Base-by-base conservation (phyloP, 2,888 invertebrate species). In the Pardosa pseudoannulata region DNA sequence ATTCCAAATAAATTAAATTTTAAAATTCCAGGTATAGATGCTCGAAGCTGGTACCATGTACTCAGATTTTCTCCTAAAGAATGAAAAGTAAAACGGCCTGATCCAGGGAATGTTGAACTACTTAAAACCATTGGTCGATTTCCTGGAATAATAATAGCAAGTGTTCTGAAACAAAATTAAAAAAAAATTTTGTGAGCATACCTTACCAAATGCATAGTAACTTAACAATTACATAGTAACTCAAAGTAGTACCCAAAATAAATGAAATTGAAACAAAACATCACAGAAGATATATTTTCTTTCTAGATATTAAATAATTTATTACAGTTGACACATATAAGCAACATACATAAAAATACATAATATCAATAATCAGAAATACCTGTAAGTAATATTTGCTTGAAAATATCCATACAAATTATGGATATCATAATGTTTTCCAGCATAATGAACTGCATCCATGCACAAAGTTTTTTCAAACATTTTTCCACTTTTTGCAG, bases 61-160 rank as follows among this genome's bases (percentile, higher is more conserved):
- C 96, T 96, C 89, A 91, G 92, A 88, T 96, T 94, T 92, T 97
- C 97, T 0, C 96, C 97, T 89, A 95, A 94, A 96, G 96, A 96
- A 91, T 96, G 96, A 0, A 96, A 96, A 1, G 95, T 93, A 91
- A 94, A 95, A 89, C 93, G 93, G 0, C 96, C 96, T 64, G 94
- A 93, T 0, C 96, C 96, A 41, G 95, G 93, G 92, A 95, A 96
- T 1, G 95, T 94, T 0, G 96, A 94, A 23, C 97, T 93, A 0
- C 96, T 95, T 89, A 97, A 94, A 87, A 96, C 94, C 92, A 95
- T 95, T 74, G 95, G 96, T 76, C 96, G 93, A 19, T 68, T 79
- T 32, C 86, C 86, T 46, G 79, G 79, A 13, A 86, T 86, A 41
- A 86, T 79, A 36, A 79, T 79, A 16, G 86, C 86, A 41, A 86